Evolutionary conservation across 2,888 invertebrate genomes (phyloP).

Genomic region (Meliscaeva auricollis): DNA sequence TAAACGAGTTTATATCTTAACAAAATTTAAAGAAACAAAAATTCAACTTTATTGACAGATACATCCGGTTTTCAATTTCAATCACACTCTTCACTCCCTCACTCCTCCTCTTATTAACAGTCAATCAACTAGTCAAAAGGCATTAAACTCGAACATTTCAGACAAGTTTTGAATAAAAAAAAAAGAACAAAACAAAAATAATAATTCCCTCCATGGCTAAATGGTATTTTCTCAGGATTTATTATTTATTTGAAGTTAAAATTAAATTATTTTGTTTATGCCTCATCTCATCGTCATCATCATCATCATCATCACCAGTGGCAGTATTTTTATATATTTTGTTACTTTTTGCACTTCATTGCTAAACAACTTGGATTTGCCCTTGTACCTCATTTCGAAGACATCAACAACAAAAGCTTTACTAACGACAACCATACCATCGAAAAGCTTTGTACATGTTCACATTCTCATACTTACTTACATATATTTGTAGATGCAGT

Average conservation of each 20-base stretch:
- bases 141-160: slow-evolving; percentile 35
- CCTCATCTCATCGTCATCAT: slow-evolving; percentile 18
- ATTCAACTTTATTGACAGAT: slow-evolving; percentile 20
- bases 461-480: background rate
- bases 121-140: slow-evolving; percentile 29
- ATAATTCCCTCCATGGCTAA: slow-evolving; percentile 43
- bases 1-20: slow-evolving; percentile 5
- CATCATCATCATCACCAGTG: slow-evolving; percentile 32
- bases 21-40: background rate
- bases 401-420: slow-evolving; percentile 30
- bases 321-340: slow-evolving; percentile 32
- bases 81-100: background rate
- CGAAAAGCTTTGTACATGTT: background rate
- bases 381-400: slow-evolving; percentile 74
- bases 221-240: slow-evolving; percentile 64
- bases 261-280: background rate
- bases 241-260: slow-evolving; percentile 37
- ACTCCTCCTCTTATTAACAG: background rate
- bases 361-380: slow-evolving; percentile 64
- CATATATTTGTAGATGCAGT: slow-evolving; percentile 47
- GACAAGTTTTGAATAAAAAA: slow-evolving; percentile 28
- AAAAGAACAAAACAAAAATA: background rate
- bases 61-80: slow-evolving; percentile 20
- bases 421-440: background rate
- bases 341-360: slow-evolving; percentile 69